phyloP scores from a whole-genome alignment of 35 echinoderm and acorn worm genomes.

The Acanthaster planci region DNA sequence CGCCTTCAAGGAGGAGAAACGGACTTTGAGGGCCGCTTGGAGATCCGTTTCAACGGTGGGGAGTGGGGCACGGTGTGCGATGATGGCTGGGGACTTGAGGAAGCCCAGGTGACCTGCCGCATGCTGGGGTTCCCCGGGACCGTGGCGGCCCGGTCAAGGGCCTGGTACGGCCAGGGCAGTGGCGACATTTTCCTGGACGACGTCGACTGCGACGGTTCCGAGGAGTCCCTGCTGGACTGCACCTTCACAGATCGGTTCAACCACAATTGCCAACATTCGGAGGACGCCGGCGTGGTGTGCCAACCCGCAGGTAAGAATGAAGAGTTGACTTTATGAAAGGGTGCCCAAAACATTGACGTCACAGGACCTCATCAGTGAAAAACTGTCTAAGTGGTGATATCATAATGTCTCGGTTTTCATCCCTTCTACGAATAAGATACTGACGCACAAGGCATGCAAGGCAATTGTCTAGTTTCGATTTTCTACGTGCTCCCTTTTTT shows the following conservation, averaged over 20 bases:
- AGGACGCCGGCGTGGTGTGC: slow-evolving; percentile 43
- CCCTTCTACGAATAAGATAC: too few species aligned
- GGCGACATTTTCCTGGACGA: slow-evolving; percentile 45
- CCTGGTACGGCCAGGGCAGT: slow-evolving; percentile 17
- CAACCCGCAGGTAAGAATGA: neutral
- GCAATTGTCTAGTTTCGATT: too few species aligned
- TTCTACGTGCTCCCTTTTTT: too few species aligned
- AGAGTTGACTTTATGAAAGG: too few species aligned
- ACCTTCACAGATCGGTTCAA: neutral
- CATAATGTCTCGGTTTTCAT: too few species aligned
- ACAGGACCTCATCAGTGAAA: too few species aligned
- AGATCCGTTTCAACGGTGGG: slow-evolving; percentile 37
- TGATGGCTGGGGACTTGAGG: slow-evolving; percentile 40
- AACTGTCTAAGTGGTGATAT: too few species aligned
- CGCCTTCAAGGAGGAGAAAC: slow-evolving; percentile 42
- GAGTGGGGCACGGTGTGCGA: slow-evolving; percentile 64
- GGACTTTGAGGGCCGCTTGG: slow-evolving; percentile 41
- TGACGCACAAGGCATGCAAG: too few species aligned
- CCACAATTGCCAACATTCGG: slow-evolving; percentile 33
- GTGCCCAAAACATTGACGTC: too few species aligned
- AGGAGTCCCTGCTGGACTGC: slow-evolving; percentile 12
- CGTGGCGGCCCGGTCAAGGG: neutral
- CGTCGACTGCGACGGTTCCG: slow-evolving; percentile 32
- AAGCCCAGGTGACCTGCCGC: slow-evolving; percentile 46
- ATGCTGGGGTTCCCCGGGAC: slow-evolving; percentile 43